Evolutionary conservation across 2,113 vertebrate species (phyloP), one percentile per base, ranked within the genome.

Genomic region (Gorilla gorilla): DNA sequence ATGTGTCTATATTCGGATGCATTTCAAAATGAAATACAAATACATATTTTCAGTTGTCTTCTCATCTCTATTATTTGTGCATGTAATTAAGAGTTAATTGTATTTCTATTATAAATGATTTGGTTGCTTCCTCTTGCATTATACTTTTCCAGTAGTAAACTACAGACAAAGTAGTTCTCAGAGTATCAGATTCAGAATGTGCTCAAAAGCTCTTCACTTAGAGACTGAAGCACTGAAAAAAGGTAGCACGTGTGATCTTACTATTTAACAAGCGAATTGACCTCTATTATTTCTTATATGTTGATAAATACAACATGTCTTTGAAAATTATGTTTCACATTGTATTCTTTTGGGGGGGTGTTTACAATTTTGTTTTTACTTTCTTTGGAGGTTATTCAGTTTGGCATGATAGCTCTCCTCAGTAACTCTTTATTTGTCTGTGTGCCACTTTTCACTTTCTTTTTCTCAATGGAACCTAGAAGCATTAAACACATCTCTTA

Each of bases 401-500:
- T 96, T 92, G 61, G 90, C 38, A 32, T 94, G 78, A 43, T 57
- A 57, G 50, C 40, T 95, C 55, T 90, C 57, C 89, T 89, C 55
- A 43, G 55, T 40, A 87, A 55, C 40, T 27, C 95, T 95, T 57
- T 94, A 43, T 93, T 92, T 97, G 86, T 97, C 94, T 97, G 55
- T 94, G 66, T 97, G 98, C 97, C 98, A 97, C 98, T 98, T 98
- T 98, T 98, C 98, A 96, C 98, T 97, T 98, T 98, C 97, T 98
- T 98, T 98, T 95, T 98, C 97, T 98, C 97, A 97, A 3, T 91
- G 92, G 90, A 97, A 98, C 89, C 93, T 97, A 93, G 98, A 98
- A 98, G 98, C 98, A 98, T 98, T 97, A 94, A 98, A 98, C 97
- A 98, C 97, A 95, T 97, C 95, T 92, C 61, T 55, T 55, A 68